Evolutionary conservation across 2,113 vertebrate genomes (phyloP).

Genomic region (Cochlearius cochlearius): DNA sequence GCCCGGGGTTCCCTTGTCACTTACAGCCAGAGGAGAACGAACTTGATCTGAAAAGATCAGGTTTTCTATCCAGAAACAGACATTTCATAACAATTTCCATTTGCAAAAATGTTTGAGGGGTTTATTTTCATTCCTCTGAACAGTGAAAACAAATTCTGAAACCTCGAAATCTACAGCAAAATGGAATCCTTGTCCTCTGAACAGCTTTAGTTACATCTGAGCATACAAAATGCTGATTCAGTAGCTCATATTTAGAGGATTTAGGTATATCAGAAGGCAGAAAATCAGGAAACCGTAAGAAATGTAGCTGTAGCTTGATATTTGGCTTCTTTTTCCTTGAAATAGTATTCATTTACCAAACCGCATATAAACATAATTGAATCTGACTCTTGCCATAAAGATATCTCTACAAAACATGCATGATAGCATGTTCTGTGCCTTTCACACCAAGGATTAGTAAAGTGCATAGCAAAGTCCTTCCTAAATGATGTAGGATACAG

Average conservation of each 20-base stretch:
- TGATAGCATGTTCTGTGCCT: background rate
- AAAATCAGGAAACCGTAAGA: conserved; percentile 23
- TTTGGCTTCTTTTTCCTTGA: background rate
- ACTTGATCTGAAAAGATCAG: conserved; percentile 32
- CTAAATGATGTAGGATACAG: background rate
- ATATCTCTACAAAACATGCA: background rate
- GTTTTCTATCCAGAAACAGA: conserved; percentile 32
- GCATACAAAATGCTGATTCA: conserved; percentile 49
- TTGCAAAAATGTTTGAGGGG: conserved; percentile 20
- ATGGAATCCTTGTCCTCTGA: conserved; percentile 6
- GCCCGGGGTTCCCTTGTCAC: conserved; percentile 34
- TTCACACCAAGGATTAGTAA: background rate
- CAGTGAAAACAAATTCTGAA: conserved; percentile 54
- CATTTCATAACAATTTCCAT: conserved; percentile 50
- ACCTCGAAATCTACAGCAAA: conserved; percentile 16
- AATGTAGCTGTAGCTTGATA: background rate
- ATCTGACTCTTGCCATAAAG: background rate
- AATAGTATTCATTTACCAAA: background rate
- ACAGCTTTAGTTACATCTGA: conserved; percentile 15
- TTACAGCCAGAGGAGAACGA: conserved; percentile 28
- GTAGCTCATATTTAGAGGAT: conserved; percentile 37
- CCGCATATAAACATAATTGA: background rate
- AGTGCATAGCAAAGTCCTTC: background rate
- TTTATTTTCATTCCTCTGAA: conserved; percentile 51
- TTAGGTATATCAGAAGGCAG: conserved; percentile 12